These are phyloP conservation scores for Tetramorium alpestre DNA, from an alignment of 1,140 invertebrate genomes.

Conservation along the genomic window DNA sequence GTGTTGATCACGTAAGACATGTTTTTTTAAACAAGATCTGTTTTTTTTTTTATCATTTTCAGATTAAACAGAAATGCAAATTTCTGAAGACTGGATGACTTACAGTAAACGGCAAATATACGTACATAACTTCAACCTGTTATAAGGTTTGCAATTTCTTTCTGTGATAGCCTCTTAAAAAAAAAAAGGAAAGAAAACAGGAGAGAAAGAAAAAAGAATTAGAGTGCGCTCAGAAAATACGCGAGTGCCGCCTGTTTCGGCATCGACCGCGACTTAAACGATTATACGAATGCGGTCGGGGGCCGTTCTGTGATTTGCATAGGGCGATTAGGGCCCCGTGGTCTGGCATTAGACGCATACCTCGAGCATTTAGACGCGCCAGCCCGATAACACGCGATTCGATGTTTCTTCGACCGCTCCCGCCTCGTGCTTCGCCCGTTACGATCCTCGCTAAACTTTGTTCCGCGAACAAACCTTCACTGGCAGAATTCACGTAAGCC, in stretches of 20 bases:
- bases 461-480: slow-evolving; percentile 32
- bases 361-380: slow-evolving; percentile 75
- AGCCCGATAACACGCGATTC: slow-evolving; percentile 73
- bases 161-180: neutral
- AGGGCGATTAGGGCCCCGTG: slow-evolving; percentile 78
- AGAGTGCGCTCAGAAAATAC: slow-evolving; percentile 68
- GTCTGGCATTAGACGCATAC: slow-evolving; percentile 77
- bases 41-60: neutral
- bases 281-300: slow-evolving; percentile 77
- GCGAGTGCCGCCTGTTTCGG: slow-evolving; percentile 67
- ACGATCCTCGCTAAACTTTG: slow-evolving; percentile 22
- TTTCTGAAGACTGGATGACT: neutral
- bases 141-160: neutral
- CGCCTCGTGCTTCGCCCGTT: slow-evolving; percentile 4
- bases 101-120: neutral
- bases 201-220: slow-evolving; percentile 45
- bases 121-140: neutral
- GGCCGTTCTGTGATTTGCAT: slow-evolving; percentile 81
- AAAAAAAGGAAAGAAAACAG: neutral
- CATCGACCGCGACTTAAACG: slow-evolving; percentile 74
- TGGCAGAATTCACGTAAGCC: slow-evolving; percentile 64
- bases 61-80: neutral
- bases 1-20: neutral
- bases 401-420: slow-evolving; percentile 46
- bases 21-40: neutral